A percentile compares a stretch with the other conserved stretches of the same genome.
Evolutionary conservation across 1,140 invertebrate species (phyloP).

Genomic region (Aphelenchoides avenae): DNA sequence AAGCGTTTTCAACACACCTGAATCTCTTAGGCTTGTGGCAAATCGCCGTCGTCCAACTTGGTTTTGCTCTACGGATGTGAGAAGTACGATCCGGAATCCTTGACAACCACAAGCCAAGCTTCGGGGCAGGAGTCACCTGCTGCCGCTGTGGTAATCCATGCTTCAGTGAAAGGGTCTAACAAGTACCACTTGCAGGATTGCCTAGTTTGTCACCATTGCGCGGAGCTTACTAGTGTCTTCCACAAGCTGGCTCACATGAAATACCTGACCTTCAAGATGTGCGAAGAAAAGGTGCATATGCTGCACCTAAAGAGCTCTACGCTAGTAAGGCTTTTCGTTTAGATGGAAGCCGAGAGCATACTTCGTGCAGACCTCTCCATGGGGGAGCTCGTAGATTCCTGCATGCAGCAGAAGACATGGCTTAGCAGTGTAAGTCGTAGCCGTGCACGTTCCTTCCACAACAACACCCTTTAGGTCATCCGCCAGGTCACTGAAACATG

Average conservation of each 20-base stretch:
- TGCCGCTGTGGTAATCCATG: neutral
- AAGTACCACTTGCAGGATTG: too few species aligned
- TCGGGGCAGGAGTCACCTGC: neutral
- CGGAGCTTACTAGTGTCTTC: constrained; percentile 7
- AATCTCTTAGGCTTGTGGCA: constrained; percentile 15
- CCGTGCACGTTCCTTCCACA: too few species aligned
- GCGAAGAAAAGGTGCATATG: constrained; percentile 22
- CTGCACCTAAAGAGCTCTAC: constrained; percentile 8
- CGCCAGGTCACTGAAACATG: too few species aligned
- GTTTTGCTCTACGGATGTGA: constrained; percentile 12
- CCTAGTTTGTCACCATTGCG: constrained; percentile 19
- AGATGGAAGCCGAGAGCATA: constrained; percentile 20
- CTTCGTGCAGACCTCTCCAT: constrained; percentile 4
- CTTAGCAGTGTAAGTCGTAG: constrained; percentile 13
- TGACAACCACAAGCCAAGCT: neutral
- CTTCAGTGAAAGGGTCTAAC: too few species aligned
- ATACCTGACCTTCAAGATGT: constrained; percentile 13
- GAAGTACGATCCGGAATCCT: constrained; percentile 13
- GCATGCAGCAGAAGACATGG: constrained; percentile 7
- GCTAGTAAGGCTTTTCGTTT: neutral
- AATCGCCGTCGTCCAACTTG: constrained; percentile 6
- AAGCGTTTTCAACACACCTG: neutral
- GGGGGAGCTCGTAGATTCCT: constrained; percentile 3
- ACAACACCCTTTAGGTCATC: too few species aligned
- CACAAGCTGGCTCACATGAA: constrained; percentile 21